Percentiles rank a stretch among this genome's conserved stretches.
Evolutionary conservation across 1,140 invertebrate genomes (phyloP).

Genomic region (Belonocnema kinseyi): DNA sequence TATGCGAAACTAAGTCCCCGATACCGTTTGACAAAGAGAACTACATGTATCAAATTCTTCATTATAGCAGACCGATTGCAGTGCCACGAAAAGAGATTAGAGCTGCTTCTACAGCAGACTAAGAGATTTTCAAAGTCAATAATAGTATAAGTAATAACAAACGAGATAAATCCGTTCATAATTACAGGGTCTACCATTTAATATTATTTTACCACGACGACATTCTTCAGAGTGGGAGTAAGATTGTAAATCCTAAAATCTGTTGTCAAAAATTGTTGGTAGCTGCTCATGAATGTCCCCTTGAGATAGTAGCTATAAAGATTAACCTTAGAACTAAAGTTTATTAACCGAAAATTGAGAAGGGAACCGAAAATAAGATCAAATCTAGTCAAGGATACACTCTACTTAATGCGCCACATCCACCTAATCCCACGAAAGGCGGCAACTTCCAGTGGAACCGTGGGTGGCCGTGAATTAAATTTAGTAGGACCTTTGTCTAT

Average conservation of each 20-base stretch:
- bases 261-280: conserved; percentile 44
- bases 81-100: not conserved
- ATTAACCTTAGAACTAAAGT: conserved; percentile 70
- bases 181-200: not conserved
- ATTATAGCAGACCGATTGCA: not conserved
- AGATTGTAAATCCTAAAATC: not conserved
- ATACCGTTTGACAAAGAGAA: not conserved
- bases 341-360: conserved; percentile 75
- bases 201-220: not conserved
- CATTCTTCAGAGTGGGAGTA: not conserved
- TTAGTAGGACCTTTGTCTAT: conserved; percentile 44
- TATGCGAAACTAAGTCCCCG: not conserved
- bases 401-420: conserved; percentile 50
- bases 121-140: not conserved
- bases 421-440: conserved; percentile 44
- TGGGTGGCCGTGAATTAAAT: conserved; percentile 47
- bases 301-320: conserved; percentile 76
- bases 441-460: conserved; percentile 45
- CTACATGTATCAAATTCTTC: not conserved
- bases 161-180: not conserved
- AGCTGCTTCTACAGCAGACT: not conserved
- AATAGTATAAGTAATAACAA: not conserved
- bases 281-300: conserved; percentile 70
- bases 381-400: conserved; percentile 63
- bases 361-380: conserved; percentile 66